Percentiles rank a stretch among this genome's conserved stretches.
phyloP scores from a whole-genome alignment of 2,797 vertebrate species.

The Ataeniobius toweri region DNA sequence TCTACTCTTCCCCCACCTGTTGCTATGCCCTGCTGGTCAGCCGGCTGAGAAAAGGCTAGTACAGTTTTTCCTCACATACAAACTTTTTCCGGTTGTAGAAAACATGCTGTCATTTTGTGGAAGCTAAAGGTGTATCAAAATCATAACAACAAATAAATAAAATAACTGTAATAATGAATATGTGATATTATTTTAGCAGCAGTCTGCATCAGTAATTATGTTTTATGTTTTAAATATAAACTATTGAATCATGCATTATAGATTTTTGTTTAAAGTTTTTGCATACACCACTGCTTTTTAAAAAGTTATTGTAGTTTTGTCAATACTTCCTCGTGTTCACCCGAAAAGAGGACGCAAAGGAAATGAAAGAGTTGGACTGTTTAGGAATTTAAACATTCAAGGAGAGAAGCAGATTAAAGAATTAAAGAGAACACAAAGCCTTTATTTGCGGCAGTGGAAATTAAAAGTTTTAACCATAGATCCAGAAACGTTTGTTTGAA shows the following conservation, averaged over 20 bases:
- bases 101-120: background rate
- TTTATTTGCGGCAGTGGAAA: slow-evolving; percentile 38
- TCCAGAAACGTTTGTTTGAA: slow-evolving; percentile 55
- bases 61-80: no score
- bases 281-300: background rate
- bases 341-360: background rate
- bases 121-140: background rate
- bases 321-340: background rate
- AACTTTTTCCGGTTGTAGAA: background rate
- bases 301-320: background rate
- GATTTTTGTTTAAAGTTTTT: background rate
- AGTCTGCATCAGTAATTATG: no score
- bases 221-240: background rate
- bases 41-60: background rate
- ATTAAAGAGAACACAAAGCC: slow-evolving; percentile 44
- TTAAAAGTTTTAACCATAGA: slow-evolving; percentile 41
- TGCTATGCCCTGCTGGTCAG: background rate
- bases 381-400: slow-evolving; percentile 29
- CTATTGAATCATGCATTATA: background rate
- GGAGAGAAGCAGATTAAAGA: slow-evolving; percentile 47
- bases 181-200: no score
- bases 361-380: slow-evolving; percentile 24
- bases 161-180: background rate
- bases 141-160: background rate
- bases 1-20: background rate